A percentile compares a stretch with the other conserved stretches of the same genome.
These are phyloP conservation scores for Henricia sp. DNA, from an alignment of 53 echinoderm and acorn worm species.

Conservation along the genomic window DNA sequence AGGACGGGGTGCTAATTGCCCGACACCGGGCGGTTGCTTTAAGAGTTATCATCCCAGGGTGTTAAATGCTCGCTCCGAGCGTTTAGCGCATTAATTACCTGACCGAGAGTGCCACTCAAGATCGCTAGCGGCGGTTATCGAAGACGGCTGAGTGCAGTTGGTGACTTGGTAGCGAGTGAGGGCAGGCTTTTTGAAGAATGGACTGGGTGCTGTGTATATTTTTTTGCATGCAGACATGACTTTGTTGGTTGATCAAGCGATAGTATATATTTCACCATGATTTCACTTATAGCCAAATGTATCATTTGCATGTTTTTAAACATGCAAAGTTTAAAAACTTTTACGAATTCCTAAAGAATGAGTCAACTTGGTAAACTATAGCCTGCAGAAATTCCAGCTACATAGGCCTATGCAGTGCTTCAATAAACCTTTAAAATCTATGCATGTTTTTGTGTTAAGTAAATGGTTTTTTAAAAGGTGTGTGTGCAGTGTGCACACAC, in stretches of 20 bases:
- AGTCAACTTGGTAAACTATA: too few species aligned
- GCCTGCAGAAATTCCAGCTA: too few species aligned
- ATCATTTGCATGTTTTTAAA: too few species aligned
- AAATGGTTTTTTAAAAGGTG: too few species aligned
- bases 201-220: background rate
- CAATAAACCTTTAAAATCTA: too few species aligned
- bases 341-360: too few species aligned
- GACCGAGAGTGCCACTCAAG: slow-evolving; percentile 56
- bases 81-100: slow-evolving; percentile 58
- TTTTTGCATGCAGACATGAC: background rate
- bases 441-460: too few species aligned
- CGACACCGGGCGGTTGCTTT: slow-evolving; percentile 38
- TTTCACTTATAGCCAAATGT: too few species aligned
- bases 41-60: slow-evolving; percentile 50
- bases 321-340: too few species aligned
- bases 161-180: slow-evolving; percentile 9
- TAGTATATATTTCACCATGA: too few species aligned
- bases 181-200: slow-evolving; percentile 14
- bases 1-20: slow-evolving; percentile 60
- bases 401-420: too few species aligned
- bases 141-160: background rate
- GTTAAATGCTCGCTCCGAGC: slow-evolving; percentile 52
- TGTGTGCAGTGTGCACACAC: too few species aligned
- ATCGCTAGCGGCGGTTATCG: slow-evolving; percentile 35
- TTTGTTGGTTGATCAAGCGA: background rate